Evolutionary conservation across 2,888 invertebrate genomes (phyloP), one percentile per base, ranked within the genome.

Genomic region (Macrosoma leucophasiata): DNA sequence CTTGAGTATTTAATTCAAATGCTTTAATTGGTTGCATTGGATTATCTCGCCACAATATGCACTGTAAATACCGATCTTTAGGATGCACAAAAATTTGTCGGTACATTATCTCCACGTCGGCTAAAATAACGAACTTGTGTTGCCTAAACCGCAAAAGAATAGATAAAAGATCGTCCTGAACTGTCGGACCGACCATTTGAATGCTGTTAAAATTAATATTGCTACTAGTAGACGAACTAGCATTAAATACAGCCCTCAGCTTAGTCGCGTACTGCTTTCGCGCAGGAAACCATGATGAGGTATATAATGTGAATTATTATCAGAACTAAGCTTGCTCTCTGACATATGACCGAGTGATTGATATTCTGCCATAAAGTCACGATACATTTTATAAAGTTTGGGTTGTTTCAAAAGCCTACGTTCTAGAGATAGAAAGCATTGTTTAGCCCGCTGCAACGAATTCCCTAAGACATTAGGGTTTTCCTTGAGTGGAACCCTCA

Each of bases 231-330:
- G n/a, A 13, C 4, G 50, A 45, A n/a, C 50, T 48, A 2, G 39
- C 52, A 27, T 58, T 50, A 29, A 48, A 54, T 1, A 56, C 58
- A 2, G 36, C 32, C 4, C 56, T 33, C 4, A 55, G 25, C 19
- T 49, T 46, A 1, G 51, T 52, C 0, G 49, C 1, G 24, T 18
- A 14, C 46, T 46, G 1, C 35, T 29, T 13, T 45, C 36, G 5
- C 44, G 38, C 0, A 47, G 9, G 2, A 52, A 46, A 3, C 43
- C 48, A 29, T 54, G 52, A 29, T 55, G 55, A 6, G 52, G 51
- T 14, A 54, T 11, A 27, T 37, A 52, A 28, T 50, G 51, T 7
- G 20, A 10, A 8, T 15, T 13, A 12, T 4, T n/a, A 5, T 9
- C 1, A 8, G 10, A 5, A 4, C 5, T 22, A 10, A 18, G 5